These are phyloP conservation scores for Dynastes tityus DNA, from an alignment of 2,888 invertebrate species.

Conservation along the genomic window DNA sequence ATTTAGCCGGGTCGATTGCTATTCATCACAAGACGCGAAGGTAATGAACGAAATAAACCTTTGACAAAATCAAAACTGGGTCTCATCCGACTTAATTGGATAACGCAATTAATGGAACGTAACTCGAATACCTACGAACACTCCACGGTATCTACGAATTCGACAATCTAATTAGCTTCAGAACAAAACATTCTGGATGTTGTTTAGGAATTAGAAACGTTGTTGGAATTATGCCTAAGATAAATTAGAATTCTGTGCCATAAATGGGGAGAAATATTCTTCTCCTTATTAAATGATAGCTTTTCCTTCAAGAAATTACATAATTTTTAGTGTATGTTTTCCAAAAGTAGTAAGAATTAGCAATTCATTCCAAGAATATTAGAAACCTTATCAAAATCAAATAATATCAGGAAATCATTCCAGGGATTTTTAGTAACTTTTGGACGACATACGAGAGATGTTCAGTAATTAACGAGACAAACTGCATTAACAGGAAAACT, in stretches of 20 bases:
- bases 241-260: not conserved
- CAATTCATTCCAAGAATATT: too few relatives aligned
- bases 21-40: constrained; percentile 14
- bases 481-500: too few relatives aligned
- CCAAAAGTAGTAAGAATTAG: too few relatives aligned
- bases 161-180: constrained; percentile 10
- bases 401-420: too few relatives aligned
- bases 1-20: not conserved
- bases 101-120: constrained; percentile 27
- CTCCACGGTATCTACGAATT: not conserved
- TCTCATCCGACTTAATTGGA: constrained; percentile 25
- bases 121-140: constrained; percentile 7
- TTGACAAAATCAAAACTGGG: constrained; percentile 44
- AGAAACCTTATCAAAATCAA: too few relatives aligned
- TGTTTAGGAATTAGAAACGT: not conserved
- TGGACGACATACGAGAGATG: too few relatives aligned
- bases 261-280: not conserved
- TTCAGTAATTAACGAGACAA: too few relatives aligned
- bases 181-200: constrained; percentile 8
- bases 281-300: too few relatives aligned
- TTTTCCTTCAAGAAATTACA: too few relatives aligned
- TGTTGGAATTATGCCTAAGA: not conserved
- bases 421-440: too few relatives aligned
- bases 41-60: constrained; percentile 42
- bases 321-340: too few relatives aligned